phyloP scores from a whole-genome alignment of 2,113 vertebrate genomes.

The Origma solitaria region DNA sequence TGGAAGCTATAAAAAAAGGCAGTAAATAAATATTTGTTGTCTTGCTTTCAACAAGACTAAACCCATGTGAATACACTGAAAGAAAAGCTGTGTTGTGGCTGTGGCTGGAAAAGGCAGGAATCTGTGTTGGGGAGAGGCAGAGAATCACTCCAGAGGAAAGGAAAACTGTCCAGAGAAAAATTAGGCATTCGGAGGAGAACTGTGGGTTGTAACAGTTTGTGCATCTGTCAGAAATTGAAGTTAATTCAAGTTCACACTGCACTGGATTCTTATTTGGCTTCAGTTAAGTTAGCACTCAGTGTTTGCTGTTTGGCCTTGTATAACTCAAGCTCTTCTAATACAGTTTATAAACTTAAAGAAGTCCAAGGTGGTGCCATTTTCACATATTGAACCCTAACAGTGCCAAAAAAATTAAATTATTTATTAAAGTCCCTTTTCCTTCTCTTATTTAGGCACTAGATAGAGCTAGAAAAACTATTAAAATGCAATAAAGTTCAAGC shows the following conservation, averaged over 20 bases:
- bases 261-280: neutral
- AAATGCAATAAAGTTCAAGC: constrained; percentile 19
- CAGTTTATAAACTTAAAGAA: neutral
- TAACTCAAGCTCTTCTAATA: neutral
- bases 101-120: neutral
- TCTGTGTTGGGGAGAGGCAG: neutral
- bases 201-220: neutral
- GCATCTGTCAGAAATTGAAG: neutral
- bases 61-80: neutral
- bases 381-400: neutral
- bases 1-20: neutral
- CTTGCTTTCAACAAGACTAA: neutral
- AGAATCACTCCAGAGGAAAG: neutral
- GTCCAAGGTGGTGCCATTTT: neutral
- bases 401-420: neutral
- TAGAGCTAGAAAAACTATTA: neutral
- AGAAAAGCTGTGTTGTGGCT: neutral
- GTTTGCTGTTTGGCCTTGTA: neutral
- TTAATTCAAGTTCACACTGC: neutral
- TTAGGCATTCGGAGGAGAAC: neutral
- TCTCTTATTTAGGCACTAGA: neutral
- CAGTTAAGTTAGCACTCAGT: neutral
- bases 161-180: neutral
- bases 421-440: neutral
- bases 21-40: neutral